Evolutionary conservation across 1,140 invertebrate species (phyloP), one percentile per base, ranked within the genome.

Genomic region (Drosophila equinoxialis): DNA sequence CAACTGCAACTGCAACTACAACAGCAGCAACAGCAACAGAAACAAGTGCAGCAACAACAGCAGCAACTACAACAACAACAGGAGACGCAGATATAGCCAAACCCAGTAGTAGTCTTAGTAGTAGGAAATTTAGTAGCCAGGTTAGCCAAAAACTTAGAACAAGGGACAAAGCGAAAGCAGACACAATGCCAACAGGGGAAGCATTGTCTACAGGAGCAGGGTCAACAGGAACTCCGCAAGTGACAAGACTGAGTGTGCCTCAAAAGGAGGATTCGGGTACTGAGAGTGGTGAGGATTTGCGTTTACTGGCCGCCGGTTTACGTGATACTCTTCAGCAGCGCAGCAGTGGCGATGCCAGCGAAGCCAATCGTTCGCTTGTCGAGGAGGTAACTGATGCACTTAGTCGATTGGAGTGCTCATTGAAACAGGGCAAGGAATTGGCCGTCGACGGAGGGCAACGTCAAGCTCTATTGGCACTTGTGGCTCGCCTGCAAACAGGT

Each of bases 371-470:
- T 7, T 73, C 77, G 10, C 93, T 97, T 0, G 93, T 97, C 23
- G 94, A 94, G 2, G 96, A 98, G 89, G 96, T 98, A 10, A 95
- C 96, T 75, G 94, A 94, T 51, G 96, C 96, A 0, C 92, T 98
- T 3, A 94, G 94, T 20, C 94, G 95, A 63, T 93, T 98, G 10
- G 94, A 96, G 71, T 94, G 94, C 37, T 96, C 96, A 0, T 92
- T 97, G 10, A 94, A 94, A 37, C 74, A 93, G 91, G 92, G 94
- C 91, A 86, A 93, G 92, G 92, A 93, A 87, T 71, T 92, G 81
- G 57, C 92, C 66, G 73, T 94, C 3, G 93, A 95, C 45, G 91
- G 93, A 0, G 87, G 90, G 2, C 93, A 94, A 60, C 95, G 94
- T 72, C 93, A 94, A 58, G 94, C 96, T 7, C 92, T 98, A 0